Percentiles rank a stretch among this genome's conserved stretches.
phyloP scores from a whole-genome alignment of 2,113 vertebrate species.

The Ceratotherium simum region DNA sequence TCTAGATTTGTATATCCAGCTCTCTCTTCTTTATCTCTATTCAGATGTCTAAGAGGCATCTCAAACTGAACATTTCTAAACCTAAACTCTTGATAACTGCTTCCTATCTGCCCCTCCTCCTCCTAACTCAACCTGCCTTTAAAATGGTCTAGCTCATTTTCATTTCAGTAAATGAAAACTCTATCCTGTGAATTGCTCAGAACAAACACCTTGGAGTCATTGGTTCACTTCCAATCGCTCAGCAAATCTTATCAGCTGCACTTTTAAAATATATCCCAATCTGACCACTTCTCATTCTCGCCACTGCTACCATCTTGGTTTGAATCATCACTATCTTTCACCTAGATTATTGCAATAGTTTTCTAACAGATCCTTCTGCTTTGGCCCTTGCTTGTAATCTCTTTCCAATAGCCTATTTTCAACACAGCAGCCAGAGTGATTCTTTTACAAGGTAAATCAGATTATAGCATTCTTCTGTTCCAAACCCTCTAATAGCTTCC shows the following conservation, averaged over 20 bases:
- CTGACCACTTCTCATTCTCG: background rate
- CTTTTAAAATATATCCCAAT: background rate
- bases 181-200: background rate
- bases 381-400: background rate
- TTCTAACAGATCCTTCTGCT: background rate
- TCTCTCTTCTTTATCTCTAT: background rate
- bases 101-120: background rate
- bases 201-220: background rate
- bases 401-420: background rate
- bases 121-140: background rate
- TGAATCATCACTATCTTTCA: background rate
- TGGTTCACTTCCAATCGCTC: background rate
- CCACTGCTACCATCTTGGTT: background rate
- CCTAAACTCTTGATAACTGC: background rate
- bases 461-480: background rate
- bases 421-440: background rate
- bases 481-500: background rate
- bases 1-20: background rate
- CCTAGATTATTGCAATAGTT: background rate
- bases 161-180: background rate
- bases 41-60: background rate
- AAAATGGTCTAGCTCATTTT: background rate
- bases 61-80: background rate
- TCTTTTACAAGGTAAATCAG: background rate
- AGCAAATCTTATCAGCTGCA: background rate